These are phyloP conservation scores for Drosophila birchii DNA, from an alignment of 2,888 invertebrate species.

Conservation along the genomic window DNA sequence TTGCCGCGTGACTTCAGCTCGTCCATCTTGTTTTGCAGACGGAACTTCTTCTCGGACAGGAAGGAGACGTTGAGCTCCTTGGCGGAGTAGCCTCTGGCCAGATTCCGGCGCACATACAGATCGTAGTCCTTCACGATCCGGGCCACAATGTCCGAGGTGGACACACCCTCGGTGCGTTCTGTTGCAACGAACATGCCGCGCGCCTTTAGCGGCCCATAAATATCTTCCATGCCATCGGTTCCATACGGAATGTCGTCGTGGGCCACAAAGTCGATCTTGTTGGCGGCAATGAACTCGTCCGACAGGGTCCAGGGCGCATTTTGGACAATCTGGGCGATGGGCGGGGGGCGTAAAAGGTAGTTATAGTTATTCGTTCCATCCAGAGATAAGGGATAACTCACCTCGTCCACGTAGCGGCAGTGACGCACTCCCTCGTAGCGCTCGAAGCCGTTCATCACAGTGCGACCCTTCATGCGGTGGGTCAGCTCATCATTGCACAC, in stretches of 20 bases:
- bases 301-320: constrained; percentile 97
- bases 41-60: constrained; percentile 97
- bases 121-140: constrained; percentile 99
- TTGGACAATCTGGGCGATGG: constrained; percentile 87
- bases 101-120: constrained; percentile 97
- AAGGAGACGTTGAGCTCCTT: constrained; percentile 99
- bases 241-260: constrained; percentile 99
- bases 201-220: constrained; percentile 96
- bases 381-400: constrained; percentile 85
- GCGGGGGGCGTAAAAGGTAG: too few relatives aligned
- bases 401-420: constrained; percentile 99
- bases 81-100: constrained; percentile 98
- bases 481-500: constrained; percentile 97
- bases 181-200: constrained; percentile 99
- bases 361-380: too few relatives aligned
- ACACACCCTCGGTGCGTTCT: constrained; percentile 97
- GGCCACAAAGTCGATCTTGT: constrained; percentile 99
- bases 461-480: constrained; percentile 95
- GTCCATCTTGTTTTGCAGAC: constrained; percentile 97
- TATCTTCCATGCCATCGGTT: constrained; percentile 91
- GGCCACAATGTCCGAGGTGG: constrained; percentile 98
- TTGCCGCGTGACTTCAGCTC: constrained; percentile 96
- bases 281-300: constrained; percentile 93
- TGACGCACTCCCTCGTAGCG: constrained; percentile 98
- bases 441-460: constrained; percentile 98